Evolutionary conservation across 2,888 invertebrate species (phyloP).

Genomic region (Chymomyza fuscimana): DNA sequence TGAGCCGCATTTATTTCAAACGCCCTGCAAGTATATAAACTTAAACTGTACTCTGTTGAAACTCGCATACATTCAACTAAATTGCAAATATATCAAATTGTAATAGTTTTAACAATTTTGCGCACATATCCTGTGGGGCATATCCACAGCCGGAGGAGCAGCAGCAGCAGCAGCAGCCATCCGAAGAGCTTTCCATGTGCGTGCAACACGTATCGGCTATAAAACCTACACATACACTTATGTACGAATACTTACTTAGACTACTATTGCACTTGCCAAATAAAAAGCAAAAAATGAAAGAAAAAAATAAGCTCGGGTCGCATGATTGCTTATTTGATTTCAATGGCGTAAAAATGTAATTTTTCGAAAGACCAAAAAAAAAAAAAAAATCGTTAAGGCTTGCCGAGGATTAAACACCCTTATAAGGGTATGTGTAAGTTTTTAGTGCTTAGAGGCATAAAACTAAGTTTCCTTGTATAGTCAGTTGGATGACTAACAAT

Average conservation of each 20-base stretch:
- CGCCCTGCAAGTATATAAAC: not conserved
- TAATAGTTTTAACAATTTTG: conserved; percentile 66
- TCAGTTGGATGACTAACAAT: too few species aligned
- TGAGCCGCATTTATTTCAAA: conserved; percentile 7
- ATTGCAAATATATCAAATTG: conserved; percentile 68
- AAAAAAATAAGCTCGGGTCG: not conserved
- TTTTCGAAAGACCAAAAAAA: not conserved
- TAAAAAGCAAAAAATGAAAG: not conserved
- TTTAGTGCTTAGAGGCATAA: too few species aligned
- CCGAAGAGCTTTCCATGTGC: conserved; percentile 27
- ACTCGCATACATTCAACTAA: conserved; percentile 57
- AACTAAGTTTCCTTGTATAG: too few species aligned
- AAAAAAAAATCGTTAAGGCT: not conserved
- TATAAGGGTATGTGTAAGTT: not conserved
- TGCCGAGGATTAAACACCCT: not conserved
- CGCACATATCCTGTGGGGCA: conserved; percentile 48
- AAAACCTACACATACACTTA: conserved; percentile 44
- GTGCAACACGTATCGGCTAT: conserved; percentile 62
- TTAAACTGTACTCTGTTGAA: not conserved
- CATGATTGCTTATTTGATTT: conserved; percentile 11
- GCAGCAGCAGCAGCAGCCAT: too few species aligned
- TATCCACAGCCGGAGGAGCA: not conserved
- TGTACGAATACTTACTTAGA: not conserved
- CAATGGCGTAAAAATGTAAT: conserved; percentile 1
- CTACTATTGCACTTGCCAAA: not conserved